Base-by-base conservation (phyloP, 2,113 vertebrate genomes). In the Galbula dea region DNA sequence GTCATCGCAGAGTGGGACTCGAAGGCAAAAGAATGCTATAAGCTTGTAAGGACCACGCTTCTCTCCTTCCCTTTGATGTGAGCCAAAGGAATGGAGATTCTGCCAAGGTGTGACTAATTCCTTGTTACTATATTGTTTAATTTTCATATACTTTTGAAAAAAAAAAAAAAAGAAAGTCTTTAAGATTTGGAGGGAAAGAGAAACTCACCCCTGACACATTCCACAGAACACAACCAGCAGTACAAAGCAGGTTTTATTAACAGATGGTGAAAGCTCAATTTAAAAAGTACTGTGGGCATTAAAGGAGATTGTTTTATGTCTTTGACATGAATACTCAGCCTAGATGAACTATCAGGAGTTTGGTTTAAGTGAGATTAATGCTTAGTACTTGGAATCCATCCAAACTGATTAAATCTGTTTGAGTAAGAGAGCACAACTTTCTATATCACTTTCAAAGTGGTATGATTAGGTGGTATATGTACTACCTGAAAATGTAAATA, bases 351-450 rank as follows among this genome's bases (percentile, higher is more conserved):
- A 94, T 89, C 92, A 93, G 89, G 94, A 96, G 96, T 96, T 71
- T 58, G 92, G 96, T 97, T 96, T 97, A 97, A 97, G 96, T 96
- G 95, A 97, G 96, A 97, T 98, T 97, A 97, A 97, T 96, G 96
- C 91, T 97, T 94, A 76, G 89, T 71, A 49, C 92, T 96, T 97
- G 97, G 97, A 97, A 94, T 79, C 69, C 74, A 61, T 97, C 97
- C 97, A 98, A 91, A 97, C 97, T 97, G 97, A 97, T 97, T 97
- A 97, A 96, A 97, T 96, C 97, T 96, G 97, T 95, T 96, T 96
- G 97, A 96, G 96, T 96, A 92, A 96, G 96, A 93, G 91, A 95
- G 94, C 94, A 86, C 86, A 97, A 96, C 96, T 97, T 97, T 97
- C 95, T 95, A 92, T 69, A 96, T 97, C 95, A 92, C 88, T 96